Percentiles rank a stretch among this genome's conserved stretches.
phyloP scores from a whole-genome alignment of 2,113 vertebrate species.

The Chauna torquata region DNA sequence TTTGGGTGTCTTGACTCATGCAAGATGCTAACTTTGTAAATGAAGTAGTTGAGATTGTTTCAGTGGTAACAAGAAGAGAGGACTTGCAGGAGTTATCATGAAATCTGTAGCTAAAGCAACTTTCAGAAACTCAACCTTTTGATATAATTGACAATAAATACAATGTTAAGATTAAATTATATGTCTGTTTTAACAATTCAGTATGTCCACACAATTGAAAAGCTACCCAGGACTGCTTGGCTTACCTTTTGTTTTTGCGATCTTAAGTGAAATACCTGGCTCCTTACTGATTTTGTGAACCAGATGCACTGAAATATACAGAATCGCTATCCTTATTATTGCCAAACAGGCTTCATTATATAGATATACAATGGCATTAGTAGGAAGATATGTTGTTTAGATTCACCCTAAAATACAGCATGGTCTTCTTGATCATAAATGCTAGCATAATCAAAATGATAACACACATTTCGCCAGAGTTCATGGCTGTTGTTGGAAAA shows the following conservation, averaged over 20 bases:
- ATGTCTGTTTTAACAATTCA: not conserved
- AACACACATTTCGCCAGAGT: not conserved
- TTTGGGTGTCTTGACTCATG: not conserved
- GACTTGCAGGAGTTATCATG: not conserved
- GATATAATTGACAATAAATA: not conserved
- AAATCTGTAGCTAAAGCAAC: not conserved
- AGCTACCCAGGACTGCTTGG: not conserved
- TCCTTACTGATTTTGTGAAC: not conserved
- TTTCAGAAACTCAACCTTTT: not conserved
- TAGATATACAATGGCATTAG: accelerated
- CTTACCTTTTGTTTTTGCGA: not conserved
- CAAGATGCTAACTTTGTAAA: not conserved
- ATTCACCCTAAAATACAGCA: not conserved
- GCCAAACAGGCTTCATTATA: not conserved
- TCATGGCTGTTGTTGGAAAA: not conserved
- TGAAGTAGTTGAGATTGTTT: not conserved
- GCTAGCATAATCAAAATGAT: not conserved
- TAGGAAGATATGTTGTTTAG: not conserved
- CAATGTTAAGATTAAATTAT: not conserved
- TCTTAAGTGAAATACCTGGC: not conserved
- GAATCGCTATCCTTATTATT: not conserved
- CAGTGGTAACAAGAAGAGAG: not conserved
- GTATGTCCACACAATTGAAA: not conserved
- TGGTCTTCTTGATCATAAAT: not conserved
- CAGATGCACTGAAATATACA: not conserved